phyloP scores from a whole-genome alignment of 2,113 vertebrate genomes.

The Dromaius novaehollandiae region DNA sequence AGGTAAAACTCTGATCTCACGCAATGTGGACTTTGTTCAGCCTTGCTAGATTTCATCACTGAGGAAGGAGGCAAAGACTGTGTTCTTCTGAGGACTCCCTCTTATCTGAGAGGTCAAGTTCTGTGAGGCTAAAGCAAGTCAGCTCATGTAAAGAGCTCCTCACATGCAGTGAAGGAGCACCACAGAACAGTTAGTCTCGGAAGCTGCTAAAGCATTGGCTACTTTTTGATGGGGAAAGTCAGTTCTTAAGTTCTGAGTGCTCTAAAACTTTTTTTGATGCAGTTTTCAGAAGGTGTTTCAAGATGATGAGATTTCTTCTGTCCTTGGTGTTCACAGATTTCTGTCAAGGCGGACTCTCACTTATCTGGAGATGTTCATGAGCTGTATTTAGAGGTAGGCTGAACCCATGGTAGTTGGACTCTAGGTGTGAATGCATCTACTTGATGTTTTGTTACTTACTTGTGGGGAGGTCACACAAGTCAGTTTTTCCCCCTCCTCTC shows the following conservation, averaged over 20 bases:
- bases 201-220: background rate
- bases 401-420: background rate
- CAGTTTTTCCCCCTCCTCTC: background rate
- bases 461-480: background rate
- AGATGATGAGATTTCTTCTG: background rate
- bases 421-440: fast-evolving
- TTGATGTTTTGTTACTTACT: background rate
- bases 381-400: background rate
- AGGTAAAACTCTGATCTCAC: background rate
- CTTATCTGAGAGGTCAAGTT: background rate
- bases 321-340: background rate
- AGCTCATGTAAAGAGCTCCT: background rate
- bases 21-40: background rate
- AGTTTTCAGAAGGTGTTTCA: background rate
- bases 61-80: background rate
- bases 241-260: background rate
- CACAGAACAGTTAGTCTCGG: background rate
- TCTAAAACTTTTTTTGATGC: background rate
- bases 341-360: fast-evolving
- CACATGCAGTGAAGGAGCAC: fast-evolving
- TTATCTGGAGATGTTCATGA: fast-evolving
- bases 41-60: background rate
- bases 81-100: background rate
- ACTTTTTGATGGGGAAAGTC: background rate
- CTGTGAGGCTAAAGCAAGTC: background rate